phyloP scores from a whole-genome alignment of 1,140 invertebrate species.

The Stegodyphus mimosarum region DNA sequence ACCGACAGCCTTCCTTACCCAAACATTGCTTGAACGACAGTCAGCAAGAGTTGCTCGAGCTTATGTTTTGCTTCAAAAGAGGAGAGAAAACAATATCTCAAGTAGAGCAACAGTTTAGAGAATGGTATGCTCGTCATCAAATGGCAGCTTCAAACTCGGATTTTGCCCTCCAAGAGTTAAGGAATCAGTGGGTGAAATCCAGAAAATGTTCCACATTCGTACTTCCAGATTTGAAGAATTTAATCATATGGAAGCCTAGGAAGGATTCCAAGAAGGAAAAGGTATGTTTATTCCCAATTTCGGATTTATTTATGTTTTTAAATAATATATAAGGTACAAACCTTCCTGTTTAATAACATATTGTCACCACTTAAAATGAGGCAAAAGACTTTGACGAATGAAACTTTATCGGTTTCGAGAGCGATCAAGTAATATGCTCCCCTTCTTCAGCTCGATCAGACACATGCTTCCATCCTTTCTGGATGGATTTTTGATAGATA shows the following conservation, averaged over 20 bases:
- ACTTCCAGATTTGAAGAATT: neutral
- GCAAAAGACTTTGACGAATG: too few relatives aligned
- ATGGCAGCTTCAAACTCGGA: neutral
- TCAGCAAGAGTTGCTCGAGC: slow-evolving; percentile 31
- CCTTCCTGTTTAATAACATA: too few relatives aligned
- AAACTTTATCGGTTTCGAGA: too few relatives aligned
- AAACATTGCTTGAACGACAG: neutral
- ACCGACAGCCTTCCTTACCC: too few relatives aligned
- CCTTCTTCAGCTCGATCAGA: too few relatives aligned
- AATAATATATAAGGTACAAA: too few relatives aligned
- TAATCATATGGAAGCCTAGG: slow-evolving; percentile 5
- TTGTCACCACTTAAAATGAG: too few relatives aligned
- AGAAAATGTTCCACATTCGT: slow-evolving; percentile 4
- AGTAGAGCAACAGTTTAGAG: slow-evolving; percentile 26
- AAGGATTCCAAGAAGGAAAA: neutral
- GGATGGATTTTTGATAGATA: too few relatives aligned
- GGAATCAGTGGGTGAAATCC: neutral
- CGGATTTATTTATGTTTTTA: too few relatives aligned
- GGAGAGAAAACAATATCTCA: slow-evolving; percentile 48
- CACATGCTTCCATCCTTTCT: too few relatives aligned
- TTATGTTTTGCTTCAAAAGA: slow-evolving; percentile 28
- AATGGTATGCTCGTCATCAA: slow-evolving; percentile 2
- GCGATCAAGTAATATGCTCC: too few relatives aligned
- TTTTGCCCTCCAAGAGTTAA: neutral
- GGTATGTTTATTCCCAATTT: too few relatives aligned